Evolutionary conservation across 2,888 invertebrate species (phyloP).

Genomic region (Cheilosia soror): DNA sequence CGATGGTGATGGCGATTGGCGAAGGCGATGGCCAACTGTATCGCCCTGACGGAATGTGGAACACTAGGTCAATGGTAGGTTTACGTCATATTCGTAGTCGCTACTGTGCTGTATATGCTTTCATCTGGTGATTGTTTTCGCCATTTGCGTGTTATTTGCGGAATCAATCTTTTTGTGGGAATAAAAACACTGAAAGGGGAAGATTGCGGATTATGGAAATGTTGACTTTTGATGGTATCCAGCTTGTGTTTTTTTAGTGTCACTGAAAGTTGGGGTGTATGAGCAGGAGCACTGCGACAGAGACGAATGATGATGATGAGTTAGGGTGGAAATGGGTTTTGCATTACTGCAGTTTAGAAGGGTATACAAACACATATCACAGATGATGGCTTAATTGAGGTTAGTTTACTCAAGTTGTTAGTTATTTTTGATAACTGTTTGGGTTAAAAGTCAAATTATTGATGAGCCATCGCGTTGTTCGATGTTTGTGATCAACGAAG

Average conservation of each 20-base stretch:
- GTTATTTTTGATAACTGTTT: too few species aligned
- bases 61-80: conserved; percentile 70
- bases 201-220: background rate
- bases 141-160: conserved; percentile 33
- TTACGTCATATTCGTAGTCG: conserved; percentile 33
- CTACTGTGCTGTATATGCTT: conserved; percentile 13
- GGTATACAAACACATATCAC: too few species aligned
- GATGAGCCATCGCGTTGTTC: too few species aligned
- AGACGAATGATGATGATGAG: background rate
- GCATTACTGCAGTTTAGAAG: too few species aligned
- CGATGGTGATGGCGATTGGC: background rate
- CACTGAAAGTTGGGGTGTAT: background rate
- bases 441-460: too few species aligned
- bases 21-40: background rate
- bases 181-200: background rate
- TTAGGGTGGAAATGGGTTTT: too few species aligned
- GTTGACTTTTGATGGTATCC: background rate
- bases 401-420: too few species aligned
- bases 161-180: conserved; percentile 19
- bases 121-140: conserved; percentile 43
- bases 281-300: background rate
- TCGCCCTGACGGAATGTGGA: conserved; percentile 41
- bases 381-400: too few species aligned
- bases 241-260: background rate
- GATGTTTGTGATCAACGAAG: too few species aligned